A percentile compares a stretch with the other conserved stretches of the same genome.
Evolutionary conservation across 2,888 invertebrate genomes (phyloP).

Genomic region (Trissoscelio sp.): DNA sequence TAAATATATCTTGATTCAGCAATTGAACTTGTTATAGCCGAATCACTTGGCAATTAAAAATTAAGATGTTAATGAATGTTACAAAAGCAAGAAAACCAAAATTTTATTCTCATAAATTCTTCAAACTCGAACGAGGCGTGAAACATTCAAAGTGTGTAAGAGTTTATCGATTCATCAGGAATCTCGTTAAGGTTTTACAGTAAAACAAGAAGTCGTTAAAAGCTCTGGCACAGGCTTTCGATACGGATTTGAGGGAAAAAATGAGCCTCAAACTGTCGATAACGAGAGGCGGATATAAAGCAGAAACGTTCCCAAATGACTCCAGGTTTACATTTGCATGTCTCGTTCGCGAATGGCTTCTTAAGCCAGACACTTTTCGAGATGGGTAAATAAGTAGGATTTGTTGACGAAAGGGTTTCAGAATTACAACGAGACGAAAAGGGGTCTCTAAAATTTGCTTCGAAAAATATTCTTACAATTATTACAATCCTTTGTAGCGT

Average conservation of each 20-base stretch:
- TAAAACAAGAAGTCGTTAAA: conserved; percentile 65
- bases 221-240: conserved; percentile 54
- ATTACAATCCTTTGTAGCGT: too few species aligned
- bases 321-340: conserved; percentile 65
- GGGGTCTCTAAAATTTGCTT: conserved; percentile 69
- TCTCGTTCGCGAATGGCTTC: conserved; percentile 63
- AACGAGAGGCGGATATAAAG: conserved; percentile 67
- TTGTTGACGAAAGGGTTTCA: conserved; percentile 65
- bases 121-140: conserved; percentile 48
- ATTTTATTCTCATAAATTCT: conserved; percentile 32
- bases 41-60: conserved; percentile 12
- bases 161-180: conserved; percentile 62
- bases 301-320: conserved; percentile 62
- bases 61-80: neutral
- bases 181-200: conserved; percentile 62
- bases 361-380: conserved; percentile 66
- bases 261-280: conserved; percentile 66
- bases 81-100: conserved; percentile 12
- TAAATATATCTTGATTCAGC: too few species aligned
- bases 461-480: too few species aligned
- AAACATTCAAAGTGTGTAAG: conserved; percentile 47
- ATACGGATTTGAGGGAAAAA: conserved; percentile 65
- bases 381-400: conserved; percentile 68
- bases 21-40: too few species aligned
- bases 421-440: conserved; percentile 69